A percentile compares a stretch with the other conserved stretches of the same genome.
phyloP scores from a whole-genome alignment of 2,888 invertebrate species.

The Drosophila mettleri region DNA sequence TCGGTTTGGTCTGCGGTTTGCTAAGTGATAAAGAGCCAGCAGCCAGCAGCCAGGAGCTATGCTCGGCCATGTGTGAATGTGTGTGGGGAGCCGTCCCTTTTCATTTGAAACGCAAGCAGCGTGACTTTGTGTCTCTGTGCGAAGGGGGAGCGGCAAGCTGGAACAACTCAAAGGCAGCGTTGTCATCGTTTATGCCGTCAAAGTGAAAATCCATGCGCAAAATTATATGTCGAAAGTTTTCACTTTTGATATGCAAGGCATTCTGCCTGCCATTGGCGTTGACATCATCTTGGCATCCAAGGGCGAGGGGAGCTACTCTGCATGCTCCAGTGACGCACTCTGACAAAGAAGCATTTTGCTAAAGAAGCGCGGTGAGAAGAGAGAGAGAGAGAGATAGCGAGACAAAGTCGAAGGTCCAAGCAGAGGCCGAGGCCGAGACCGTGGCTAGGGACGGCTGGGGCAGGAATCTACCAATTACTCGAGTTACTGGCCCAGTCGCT shows the following conservation, averaged over 20 bases:
- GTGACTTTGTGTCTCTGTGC: slow-evolving; percentile 15
- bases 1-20: too few relatives aligned
- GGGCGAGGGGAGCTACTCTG: slow-evolving; percentile 6
- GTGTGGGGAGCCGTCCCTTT: slow-evolving; percentile 10
- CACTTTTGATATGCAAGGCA: slow-evolving; percentile 76
- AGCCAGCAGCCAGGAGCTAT: slow-evolving; percentile 1
- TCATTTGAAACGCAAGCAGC: slow-evolving; percentile 22
- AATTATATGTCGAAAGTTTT: slow-evolving; percentile 80
- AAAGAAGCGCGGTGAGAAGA: neutral
- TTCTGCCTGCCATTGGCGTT: slow-evolving; percentile 36
- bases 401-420: neutral
- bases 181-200: slow-evolving; percentile 78
- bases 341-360: slow-evolving; percentile 75
- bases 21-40: neutral
- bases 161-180: slow-evolving; percentile 48
- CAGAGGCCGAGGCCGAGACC: neutral
- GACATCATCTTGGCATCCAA: slow-evolving; percentile 42
- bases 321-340: slow-evolving; percentile 73
- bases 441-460: neutral
- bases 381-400: too few relatives aligned
- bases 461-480: slow-evolving; percentile 67
- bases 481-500: slow-evolving; percentile 65
- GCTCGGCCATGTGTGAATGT: neutral
- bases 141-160: neutral
- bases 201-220: slow-evolving; percentile 80